Evolutionary conservation across 2,113 vertebrate species (phyloP).

Genomic region (Nothobranchius furzeri): DNA sequence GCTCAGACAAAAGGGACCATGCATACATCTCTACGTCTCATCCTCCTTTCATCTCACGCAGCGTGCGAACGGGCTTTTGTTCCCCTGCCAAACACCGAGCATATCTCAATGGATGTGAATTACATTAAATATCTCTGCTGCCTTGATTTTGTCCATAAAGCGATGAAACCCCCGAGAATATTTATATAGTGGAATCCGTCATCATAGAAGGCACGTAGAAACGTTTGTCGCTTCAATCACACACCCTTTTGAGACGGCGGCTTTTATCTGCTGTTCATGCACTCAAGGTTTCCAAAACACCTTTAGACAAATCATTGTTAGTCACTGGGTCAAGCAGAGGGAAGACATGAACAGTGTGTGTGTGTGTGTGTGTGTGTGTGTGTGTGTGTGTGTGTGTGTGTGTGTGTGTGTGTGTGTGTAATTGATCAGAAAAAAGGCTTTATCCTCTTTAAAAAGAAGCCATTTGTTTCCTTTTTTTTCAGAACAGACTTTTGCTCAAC

Average conservation of each 20-base stretch:
- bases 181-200: slow-evolving; percentile 33
- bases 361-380: slow-evolving; percentile 8
- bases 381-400: slow-evolving; percentile 11
- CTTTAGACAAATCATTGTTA: slow-evolving; percentile 19
- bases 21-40: slow-evolving; percentile 50
- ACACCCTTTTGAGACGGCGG: background rate
- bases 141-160: slow-evolving; percentile 22
- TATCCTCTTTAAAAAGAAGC: slow-evolving; percentile 33
- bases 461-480: slow-evolving; percentile 29
- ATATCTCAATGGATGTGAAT: slow-evolving; percentile 49
- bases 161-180: slow-evolving; percentile 5
- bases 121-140: slow-evolving; percentile 19
- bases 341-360: slow-evolving; percentile 27
- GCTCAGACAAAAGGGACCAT: slow-evolving; percentile 41
- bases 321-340: slow-evolving; percentile 17
- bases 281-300: slow-evolving; percentile 13
- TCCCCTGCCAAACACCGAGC: slow-evolving; percentile 40
- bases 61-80: slow-evolving; percentile 42
- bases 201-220: background rate
- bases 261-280: slow-evolving; percentile 15
- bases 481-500: slow-evolving; percentile 39
- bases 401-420: slow-evolving; percentile 14
- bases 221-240: slow-evolving; percentile 1
- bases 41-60: slow-evolving; percentile 59
- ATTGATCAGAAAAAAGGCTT: slow-evolving; percentile 38